These are phyloP conservation scores for Platypus cylindrus DNA, from an alignment of 2,888 invertebrate genomes.

Conservation along the genomic window DNA sequence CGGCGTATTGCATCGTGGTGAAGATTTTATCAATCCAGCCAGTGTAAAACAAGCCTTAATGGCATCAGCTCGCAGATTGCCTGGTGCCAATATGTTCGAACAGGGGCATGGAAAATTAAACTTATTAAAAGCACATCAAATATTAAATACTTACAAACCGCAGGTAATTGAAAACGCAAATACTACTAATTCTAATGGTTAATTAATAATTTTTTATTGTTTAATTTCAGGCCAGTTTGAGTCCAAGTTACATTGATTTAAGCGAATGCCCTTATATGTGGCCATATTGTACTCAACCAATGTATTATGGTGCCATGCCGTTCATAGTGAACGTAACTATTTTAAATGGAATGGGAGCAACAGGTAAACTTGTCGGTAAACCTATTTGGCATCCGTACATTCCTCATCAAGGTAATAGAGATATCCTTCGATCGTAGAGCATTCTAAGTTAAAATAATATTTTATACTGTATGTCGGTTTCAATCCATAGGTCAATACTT, in stretches of 20 bases:
- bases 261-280: slow-evolving; percentile 97
- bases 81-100: slow-evolving; percentile 90
- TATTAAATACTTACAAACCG: slow-evolving; percentile 47
- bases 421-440: too few relatives aligned
- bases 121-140: slow-evolving; percentile 78
- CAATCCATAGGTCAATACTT: slow-evolving; percentile 41
- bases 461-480: slow-evolving; percentile 4
- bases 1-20: slow-evolving; percentile 50
- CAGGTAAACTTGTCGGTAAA: slow-evolving; percentile 50
- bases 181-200: not conserved
- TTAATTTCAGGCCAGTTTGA: slow-evolving; percentile 45
- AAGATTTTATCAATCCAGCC: slow-evolving; percentile 67
- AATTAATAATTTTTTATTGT: not conserved
- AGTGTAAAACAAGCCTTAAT: slow-evolving; percentile 93
- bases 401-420: slow-evolving; percentile 53
- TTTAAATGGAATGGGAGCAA: slow-evolving; percentile 84
- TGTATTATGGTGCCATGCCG: slow-evolving; percentile 78
- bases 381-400: slow-evolving; percentile 83
- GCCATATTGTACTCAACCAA: slow-evolving; percentile 94
- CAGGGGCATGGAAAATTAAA: slow-evolving; percentile 94
- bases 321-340: slow-evolving; percentile 89
- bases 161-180: slow-evolving; percentile 39
- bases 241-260: slow-evolving; percentile 79
- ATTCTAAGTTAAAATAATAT: too few relatives aligned
- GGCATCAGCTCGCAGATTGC: slow-evolving; percentile 72